Evolutionary conservation across 2,113 vertebrate species (phyloP), one percentile per base, ranked within the genome.

Genomic region (Melanostigma gelatinosum): DNA sequence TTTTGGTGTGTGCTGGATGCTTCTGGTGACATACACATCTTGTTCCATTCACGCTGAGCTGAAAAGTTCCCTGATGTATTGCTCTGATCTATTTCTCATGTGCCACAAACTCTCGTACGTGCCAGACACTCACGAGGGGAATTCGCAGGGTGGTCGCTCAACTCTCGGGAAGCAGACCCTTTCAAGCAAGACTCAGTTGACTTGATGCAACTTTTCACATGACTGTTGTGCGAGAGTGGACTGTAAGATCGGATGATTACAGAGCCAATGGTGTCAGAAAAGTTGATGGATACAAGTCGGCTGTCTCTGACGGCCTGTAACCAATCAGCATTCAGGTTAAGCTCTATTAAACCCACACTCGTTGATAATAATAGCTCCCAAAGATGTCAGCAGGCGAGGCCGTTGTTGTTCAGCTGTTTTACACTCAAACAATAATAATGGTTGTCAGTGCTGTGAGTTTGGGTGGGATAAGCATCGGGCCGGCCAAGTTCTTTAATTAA

Each of bases 281-380:
- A 71, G 71, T 71, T 72, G 80, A 79, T 77, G 84, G 66, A 65
- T 69, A 44, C 46, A n/a, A 76, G 72, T 85, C 72, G 78, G 84
- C 77, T 44, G 68, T 87, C 82, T 72, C 72, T 20, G 54, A 32
- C 50, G 83, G 71, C 32, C 74, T 76, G 63, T 16, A 66, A 86
- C 84, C 67, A 86, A 84, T 86, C 81, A 69, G 81, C 77, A 70
- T 83, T 75, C 71, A 67, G 66, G 81, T 62, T 81, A 42, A 50
- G 74, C 66, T 83, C 71, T 60, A 24, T 86, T 67, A 75, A 70
- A 54, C 77, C 70, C 75, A 22, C 77, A 80, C 77, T 60, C 10
- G 62, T 54, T 70, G 63, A 58, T 87, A 90, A 89, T 83, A 83
- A 90, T 84, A 90, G 85, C 77, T 77, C 48, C 44, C 27, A 67